Percentiles rank a stretch among this genome's conserved stretches.
Evolutionary conservation across 1,140 invertebrate genomes (phyloP).

Genomic region (Drosophila sp.): DNA sequence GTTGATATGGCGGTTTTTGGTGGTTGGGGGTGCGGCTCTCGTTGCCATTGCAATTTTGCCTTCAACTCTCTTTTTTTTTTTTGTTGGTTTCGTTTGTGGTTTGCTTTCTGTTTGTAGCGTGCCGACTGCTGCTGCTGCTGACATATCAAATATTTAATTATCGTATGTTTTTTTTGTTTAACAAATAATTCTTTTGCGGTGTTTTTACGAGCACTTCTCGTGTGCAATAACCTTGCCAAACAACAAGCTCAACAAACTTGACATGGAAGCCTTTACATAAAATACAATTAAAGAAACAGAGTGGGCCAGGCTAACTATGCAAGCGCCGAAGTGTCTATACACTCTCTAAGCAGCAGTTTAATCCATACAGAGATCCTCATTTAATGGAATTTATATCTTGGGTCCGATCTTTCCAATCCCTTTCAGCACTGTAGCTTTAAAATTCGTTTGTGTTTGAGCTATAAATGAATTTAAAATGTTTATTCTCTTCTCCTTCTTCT

Average conservation of each 20-base stretch:
- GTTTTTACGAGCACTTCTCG: slow-evolving; percentile 42
- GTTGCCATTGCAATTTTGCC: slow-evolving; percentile 8
- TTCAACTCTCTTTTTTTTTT: slow-evolving; percentile 4
- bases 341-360: background rate
- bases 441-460: no score
- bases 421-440: no score
- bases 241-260: slow-evolving; percentile 47
- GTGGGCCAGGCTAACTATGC: slow-evolving; percentile 14
- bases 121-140: slow-evolving; percentile 52
- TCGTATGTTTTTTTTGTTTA: slow-evolving; percentile 47
- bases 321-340: background rate
- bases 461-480: no score
- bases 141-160: slow-evolving; percentile 69
- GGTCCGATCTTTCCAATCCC: no score
- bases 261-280: slow-evolving; percentile 50
- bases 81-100: background rate
- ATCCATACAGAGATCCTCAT: no score
- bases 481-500: background rate
- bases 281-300: slow-evolving; percentile 18
- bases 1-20: slow-evolving; percentile 1
- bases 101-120: slow-evolving; percentile 48
- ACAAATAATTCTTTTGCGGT: slow-evolving; percentile 54
- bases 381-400: no score
- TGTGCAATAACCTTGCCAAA: slow-evolving; percentile 68
- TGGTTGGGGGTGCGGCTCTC: slow-evolving; percentile 27